Base-by-base conservation (phyloP, 1,140 invertebrate genomes). In the Lucilia sericata region DNA sequence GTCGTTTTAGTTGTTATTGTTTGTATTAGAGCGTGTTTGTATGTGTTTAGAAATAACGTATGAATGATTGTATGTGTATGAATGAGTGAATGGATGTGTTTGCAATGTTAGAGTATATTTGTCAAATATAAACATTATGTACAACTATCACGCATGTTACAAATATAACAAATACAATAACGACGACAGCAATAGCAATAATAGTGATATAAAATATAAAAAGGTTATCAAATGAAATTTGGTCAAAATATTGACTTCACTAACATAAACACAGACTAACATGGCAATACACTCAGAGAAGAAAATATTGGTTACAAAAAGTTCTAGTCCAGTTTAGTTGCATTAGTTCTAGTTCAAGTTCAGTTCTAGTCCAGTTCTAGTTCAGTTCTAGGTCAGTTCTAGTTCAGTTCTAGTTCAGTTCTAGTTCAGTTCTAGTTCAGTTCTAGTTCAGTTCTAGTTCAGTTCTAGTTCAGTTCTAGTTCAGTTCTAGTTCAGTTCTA, bases 121-220 rank as follows among this genome's bases (percentile, higher is more conserved):
- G 51, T 55, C 51, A 55, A 55, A 55, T 55, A 55, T 55, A 55
- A 55, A 55, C 51, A 55, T 55, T 55, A 55, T 55, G 51, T 55
- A 55, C 51, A 55, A 55, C 51, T 55, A 55, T 55, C 51, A 55
- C 51, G 51, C 51, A 55, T 55, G 51, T 55, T 55, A 55, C 51
- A 14, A 55, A 55, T 55, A 55, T 42, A 42, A 42, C 42, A 42
- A 42, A 55, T 55, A 55, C 51, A 55, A 55, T n/a, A 55, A 55
- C 51, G 17, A 55, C 51, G 12, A 55, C 51, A 55, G 17, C 51
- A 3, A 42, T 10, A 42, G 42, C 42, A 42, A 42, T 42, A 42
- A 42, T 42, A 42, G 42, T 42, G 2, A 42, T 42, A 55, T 55
- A 55, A 55, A 55, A 42, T 42, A 55, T 55, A 55, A 55, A 55